A percentile compares a stretch with the other conserved stretches of the same genome.
Conservation (phyloP, 2,797 vertebrate genomes). For the Hylomyscus alleni region DNA sequence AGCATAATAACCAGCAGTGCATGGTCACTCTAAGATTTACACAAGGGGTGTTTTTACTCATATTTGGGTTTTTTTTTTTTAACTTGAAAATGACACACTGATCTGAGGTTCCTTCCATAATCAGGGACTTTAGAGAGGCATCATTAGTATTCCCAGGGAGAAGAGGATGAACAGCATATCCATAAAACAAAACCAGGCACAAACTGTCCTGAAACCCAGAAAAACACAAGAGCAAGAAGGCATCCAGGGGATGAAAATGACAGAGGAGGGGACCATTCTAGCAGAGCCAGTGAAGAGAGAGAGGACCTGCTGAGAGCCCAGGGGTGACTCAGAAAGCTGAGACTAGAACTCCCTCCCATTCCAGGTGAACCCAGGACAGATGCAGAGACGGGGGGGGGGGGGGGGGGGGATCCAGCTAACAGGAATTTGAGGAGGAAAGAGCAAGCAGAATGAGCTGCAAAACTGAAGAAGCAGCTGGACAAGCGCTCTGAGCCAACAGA, state of each 20-base stretch:
- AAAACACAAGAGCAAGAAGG: background rate
- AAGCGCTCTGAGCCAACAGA: background rate
- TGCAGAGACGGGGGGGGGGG: background rate
- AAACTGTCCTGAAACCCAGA: background rate
- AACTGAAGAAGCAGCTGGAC: background rate
- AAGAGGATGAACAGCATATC: background rate
- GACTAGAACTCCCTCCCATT: background rate
- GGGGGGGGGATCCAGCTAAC: rapidly evolving
- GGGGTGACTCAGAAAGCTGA: background rate
- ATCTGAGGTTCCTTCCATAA: background rate
- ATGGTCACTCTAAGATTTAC: background rate
- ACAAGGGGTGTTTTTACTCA: background rate
- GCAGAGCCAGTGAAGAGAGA: no score
- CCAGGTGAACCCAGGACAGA: background rate
- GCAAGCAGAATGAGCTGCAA: background rate
- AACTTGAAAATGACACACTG: slow-evolving; percentile 7
- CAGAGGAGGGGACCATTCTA: background rate
- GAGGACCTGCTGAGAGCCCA: background rate
- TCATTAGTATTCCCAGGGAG: background rate
- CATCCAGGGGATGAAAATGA: background rate
- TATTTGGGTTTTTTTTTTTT: background rate
- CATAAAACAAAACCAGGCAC: slow-evolving; percentile 25
- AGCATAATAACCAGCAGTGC: background rate
- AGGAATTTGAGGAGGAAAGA: background rate
- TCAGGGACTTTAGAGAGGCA: background rate